These are phyloP conservation scores for Actenoides hombroni DNA, from an alignment of 2,113 vertebrate species.

Conservation along the genomic window DNA sequence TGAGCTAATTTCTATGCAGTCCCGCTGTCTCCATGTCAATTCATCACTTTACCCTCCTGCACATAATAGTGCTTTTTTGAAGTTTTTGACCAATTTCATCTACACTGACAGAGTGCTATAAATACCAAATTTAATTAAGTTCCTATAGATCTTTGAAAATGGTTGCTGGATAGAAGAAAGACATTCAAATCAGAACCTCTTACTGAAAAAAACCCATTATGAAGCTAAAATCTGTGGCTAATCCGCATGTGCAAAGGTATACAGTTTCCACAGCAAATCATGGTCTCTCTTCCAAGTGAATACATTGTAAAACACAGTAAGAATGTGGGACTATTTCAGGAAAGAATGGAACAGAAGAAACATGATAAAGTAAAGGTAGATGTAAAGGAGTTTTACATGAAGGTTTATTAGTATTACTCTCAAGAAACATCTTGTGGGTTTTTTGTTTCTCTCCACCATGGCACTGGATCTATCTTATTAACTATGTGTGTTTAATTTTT, in stretches of 20 bases:
- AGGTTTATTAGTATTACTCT: background rate
- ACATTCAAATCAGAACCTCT: background rate
- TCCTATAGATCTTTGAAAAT: background rate
- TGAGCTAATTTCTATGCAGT: background rate
- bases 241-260: background rate
- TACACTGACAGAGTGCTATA: background rate
- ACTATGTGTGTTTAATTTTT: background rate
- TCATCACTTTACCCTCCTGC: background rate
- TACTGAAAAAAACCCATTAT: background rate
- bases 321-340: background rate
- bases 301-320: background rate
- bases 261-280: background rate
- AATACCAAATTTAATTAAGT: background rate
- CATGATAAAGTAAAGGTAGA: background rate
- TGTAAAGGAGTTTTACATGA: background rate
- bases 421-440: background rate
- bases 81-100: background rate
- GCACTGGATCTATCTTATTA: background rate
- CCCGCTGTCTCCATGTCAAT: background rate
- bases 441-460: background rate
- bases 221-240: background rate
- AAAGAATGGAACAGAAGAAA: background rate
- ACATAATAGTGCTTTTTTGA: background rate
- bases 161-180: background rate
- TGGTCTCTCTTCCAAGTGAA: background rate